A percentile compares a stretch with the other conserved stretches of the same genome.
phyloP scores from a whole-genome alignment of 2,113 vertebrate species.

The Dasypus novemcinctus region DNA sequence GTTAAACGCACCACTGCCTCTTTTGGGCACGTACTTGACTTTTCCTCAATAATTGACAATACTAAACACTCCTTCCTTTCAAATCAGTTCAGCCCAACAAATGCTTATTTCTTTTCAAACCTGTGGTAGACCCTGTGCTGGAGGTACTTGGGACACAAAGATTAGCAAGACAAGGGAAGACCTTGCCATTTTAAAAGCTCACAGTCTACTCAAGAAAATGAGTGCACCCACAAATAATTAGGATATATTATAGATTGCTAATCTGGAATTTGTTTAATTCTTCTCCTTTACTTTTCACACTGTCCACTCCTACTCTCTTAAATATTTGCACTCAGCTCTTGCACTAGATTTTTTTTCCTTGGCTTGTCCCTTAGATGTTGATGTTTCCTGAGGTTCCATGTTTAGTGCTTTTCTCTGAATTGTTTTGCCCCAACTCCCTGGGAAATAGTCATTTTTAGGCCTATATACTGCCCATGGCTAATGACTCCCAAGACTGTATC shows the following conservation, averaged over 20 bases:
- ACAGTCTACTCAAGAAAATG: not conserved
- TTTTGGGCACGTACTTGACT: not conserved
- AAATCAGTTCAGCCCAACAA: not conserved
- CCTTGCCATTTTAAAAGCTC: not conserved
- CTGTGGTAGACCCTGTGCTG: not conserved
- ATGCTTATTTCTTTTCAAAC: not conserved
- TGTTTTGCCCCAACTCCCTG: not conserved
- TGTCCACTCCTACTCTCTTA: not conserved
- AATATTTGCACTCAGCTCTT: not conserved
- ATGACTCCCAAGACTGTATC: not conserved
- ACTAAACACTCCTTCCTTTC: not conserved
- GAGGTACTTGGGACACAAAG: not conserved
- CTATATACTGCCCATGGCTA: not conserved
- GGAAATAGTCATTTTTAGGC: not conserved
- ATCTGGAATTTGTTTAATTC: not conserved
- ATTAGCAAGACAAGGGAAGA: not conserved
- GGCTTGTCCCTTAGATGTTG: not conserved
- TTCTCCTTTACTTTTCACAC: not conserved
- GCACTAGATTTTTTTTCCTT: not conserved
- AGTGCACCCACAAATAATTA: not conserved
- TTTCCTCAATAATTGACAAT: not conserved
- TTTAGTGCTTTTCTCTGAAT: not conserved
- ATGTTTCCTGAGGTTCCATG: not conserved
- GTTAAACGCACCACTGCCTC: not conserved
- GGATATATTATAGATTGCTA: not conserved